phyloP scores from a whole-genome alignment of 2,797 vertebrate species.

The Acrossocheilus fasciatus region DNA sequence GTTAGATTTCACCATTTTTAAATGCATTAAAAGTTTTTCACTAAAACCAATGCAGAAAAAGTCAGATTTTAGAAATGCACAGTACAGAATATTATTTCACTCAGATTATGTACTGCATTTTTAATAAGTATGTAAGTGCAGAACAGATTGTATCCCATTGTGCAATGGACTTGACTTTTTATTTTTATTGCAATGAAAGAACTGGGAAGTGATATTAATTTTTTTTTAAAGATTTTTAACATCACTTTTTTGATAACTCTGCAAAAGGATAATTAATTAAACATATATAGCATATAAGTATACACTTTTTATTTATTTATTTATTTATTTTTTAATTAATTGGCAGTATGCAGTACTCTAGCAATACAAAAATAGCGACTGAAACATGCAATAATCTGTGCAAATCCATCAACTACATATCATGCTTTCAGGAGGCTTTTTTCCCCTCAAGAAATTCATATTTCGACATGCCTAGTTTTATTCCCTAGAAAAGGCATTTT shows the following conservation, averaged over 20 bases:
- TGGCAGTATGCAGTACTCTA: background rate
- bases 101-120: background rate
- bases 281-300: background rate
- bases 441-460: slow-evolving; percentile 70
- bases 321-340: background rate
- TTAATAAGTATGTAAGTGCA: background rate
- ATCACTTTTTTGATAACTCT: background rate
- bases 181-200: background rate
- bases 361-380: background rate
- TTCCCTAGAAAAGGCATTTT: slow-evolving; percentile 73
- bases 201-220: background rate
- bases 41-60: background rate
- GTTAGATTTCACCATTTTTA: background rate
- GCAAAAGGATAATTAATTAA: background rate
- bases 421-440: slow-evolving; percentile 59
- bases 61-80: background rate
- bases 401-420: slow-evolving; percentile 66
- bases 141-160: background rate
- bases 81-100: background rate
- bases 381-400: slow-evolving; percentile 48
- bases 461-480: slow-evolving; percentile 69
- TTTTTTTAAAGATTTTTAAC: background rate
- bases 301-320: background rate
- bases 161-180: background rate
- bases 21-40: background rate